These are phyloP conservation scores for Cephus pulcher DNA, from an alignment of 2,888 invertebrate genomes.

Conservation along the genomic window DNA sequence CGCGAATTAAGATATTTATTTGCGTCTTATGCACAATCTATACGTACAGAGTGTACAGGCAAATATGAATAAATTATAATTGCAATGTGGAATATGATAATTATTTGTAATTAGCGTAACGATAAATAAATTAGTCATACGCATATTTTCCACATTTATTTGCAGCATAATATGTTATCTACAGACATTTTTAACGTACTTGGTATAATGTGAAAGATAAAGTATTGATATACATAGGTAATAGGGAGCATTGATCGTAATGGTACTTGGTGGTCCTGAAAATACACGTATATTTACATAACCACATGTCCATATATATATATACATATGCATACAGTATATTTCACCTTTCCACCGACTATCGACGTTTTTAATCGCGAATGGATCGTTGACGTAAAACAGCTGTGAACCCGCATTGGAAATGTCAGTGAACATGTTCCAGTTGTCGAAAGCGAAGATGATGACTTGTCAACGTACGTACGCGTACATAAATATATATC, in stretches of 20 bases:
- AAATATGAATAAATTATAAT: not conserved
- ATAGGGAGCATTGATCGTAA: not conserved
- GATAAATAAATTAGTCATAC: not conserved
- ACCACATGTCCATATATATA: no score
- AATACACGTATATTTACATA: not conserved
- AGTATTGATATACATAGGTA: not conserved
- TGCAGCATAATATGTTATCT: not conserved
- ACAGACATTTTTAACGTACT: not conserved
- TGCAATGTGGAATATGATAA: not conserved
- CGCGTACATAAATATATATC: not conserved
- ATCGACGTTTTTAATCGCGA: not conserved
- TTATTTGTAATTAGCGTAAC: not conserved
- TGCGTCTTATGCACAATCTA: not conserved
- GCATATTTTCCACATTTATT: not conserved
- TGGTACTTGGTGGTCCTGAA: not conserved
- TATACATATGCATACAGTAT: not conserved
- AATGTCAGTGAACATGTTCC: not conserved
- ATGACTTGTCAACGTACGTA: not conserved
- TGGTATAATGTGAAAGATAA: not conserved
- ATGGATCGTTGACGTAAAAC: not conserved
- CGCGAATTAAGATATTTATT: not conserved
- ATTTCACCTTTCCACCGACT: not conserved
- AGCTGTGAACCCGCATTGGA: not conserved
- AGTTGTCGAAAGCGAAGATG: not conserved
- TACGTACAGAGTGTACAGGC: not conserved